These are phyloP conservation scores for Sinohyriopsis cumingii DNA, from an alignment of 2,888 invertebrate genomes.

Conservation along the genomic window DNA sequence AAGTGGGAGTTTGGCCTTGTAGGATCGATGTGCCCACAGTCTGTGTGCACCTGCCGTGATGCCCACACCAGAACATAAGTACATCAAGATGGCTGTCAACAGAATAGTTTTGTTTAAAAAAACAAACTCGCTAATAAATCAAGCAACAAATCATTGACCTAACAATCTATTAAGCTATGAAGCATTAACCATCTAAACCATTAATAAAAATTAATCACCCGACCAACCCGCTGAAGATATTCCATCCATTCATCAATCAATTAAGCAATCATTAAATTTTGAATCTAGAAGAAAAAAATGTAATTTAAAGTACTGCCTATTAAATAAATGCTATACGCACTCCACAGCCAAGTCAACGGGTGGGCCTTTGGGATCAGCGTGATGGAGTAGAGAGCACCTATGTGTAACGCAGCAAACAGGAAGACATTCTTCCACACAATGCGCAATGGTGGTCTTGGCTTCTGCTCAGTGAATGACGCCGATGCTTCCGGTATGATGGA, in stretches of 20 bases:
- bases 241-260: too few species aligned
- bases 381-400: conserved; percentile 59
- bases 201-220: too few species aligned
- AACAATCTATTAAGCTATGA: too few species aligned
- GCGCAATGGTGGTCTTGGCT: conserved; percentile 38
- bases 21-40: conserved; percentile 93
- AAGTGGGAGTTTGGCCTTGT: conserved; percentile 91
- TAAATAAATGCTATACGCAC: conserved; percentile 48
- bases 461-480: conserved; percentile 27
- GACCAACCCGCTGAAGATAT: too few species aligned
- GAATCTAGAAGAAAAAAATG: too few species aligned
- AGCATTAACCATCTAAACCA: too few species aligned
- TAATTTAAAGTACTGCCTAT: too few species aligned
- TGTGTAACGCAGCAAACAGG: conserved; percentile 55
- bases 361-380: conserved; percentile 52
- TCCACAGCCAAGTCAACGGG: conserved; percentile 57
- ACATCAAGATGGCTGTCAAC: conserved; percentile 78
- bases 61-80: conserved; percentile 82
- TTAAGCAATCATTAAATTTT: too few species aligned
- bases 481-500: too few species aligned
- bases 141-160: too few species aligned
- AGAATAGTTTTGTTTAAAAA: not conserved
- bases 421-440: conserved; percentile 68
- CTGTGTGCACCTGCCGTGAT: conserved; percentile 96
- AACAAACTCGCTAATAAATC: too few species aligned